phyloP scores from a whole-genome alignment of 1,140 invertebrate species.

The Caenorhabditis latens region DNA sequence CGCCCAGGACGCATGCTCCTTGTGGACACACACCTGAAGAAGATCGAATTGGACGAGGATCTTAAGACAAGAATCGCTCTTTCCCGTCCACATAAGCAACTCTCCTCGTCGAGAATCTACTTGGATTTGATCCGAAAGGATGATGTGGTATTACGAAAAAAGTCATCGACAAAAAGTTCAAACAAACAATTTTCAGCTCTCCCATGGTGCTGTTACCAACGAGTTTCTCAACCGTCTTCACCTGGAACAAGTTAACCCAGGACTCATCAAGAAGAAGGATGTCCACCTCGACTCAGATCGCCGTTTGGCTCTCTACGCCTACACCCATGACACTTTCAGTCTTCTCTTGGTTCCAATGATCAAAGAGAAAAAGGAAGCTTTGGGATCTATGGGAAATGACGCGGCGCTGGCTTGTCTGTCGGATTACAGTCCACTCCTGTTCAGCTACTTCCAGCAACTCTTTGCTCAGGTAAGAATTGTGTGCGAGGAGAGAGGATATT shows the following conservation, averaged over 20 bases:
- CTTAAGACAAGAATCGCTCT: slow-evolving; percentile 89
- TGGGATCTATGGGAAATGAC: slow-evolving; percentile 99
- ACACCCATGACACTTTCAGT: slow-evolving; percentile 94
- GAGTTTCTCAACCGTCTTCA: slow-evolving; percentile 74
- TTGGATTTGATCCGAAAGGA: slow-evolving; percentile 85
- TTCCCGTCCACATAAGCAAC: slow-evolving; percentile 88
- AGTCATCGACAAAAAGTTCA: not conserved
- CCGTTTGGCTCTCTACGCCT: slow-evolving; percentile 90
- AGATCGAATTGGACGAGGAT: slow-evolving; percentile 93
- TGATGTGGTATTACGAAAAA: slow-evolving; percentile 71
- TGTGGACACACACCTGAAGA: slow-evolving; percentile 91
- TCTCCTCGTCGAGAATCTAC: slow-evolving; percentile 82
- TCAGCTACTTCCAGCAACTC: slow-evolving; percentile 99
- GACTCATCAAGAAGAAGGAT: slow-evolving; percentile 67
- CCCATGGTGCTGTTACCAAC: slow-evolving; percentile 75
- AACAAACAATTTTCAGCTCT: slow-evolving; percentile 70
- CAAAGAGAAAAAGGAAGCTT: slow-evolving; percentile 94
- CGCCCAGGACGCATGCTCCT: slow-evolving; percentile 97
- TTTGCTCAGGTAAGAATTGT: slow-evolving; percentile 86
- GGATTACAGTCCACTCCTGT: slow-evolving; percentile 91
- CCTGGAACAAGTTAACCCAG: slow-evolving; percentile 66
- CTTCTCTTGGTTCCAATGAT: slow-evolving; percentile 96
- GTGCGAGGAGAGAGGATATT: slow-evolving; percentile 4
- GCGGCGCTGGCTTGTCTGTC: slow-evolving; percentile 95
- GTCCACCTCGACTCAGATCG: slow-evolving; percentile 84